Percentiles rank a stretch among this genome's conserved stretches.
Evolutionary conservation across 2,888 invertebrate species (phyloP).

Genomic region (Scaptomyza tumidula): DNA sequence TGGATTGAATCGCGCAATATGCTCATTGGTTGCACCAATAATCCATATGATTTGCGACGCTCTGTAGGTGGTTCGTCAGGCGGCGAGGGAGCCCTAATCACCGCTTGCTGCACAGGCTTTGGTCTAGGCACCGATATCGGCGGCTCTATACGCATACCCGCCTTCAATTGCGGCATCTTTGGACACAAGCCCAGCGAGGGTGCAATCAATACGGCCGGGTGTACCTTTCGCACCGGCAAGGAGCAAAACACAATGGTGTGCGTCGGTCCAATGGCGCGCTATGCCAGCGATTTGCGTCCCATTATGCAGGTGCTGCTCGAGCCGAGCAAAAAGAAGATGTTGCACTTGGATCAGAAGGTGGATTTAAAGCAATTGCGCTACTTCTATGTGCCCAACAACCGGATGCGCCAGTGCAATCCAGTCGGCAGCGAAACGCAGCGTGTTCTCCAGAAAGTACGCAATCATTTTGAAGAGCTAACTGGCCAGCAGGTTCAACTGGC

Average conservation of each 20-base stretch:
- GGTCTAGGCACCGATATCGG: constrained; percentile 97
- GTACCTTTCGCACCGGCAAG: constrained; percentile 89
- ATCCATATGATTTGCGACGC: constrained; percentile 94
- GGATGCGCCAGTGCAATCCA: constrained; percentile 90
- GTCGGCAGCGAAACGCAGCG: constrained; percentile 88
- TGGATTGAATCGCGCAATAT: constrained; percentile 96
- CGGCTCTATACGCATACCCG: constrained; percentile 96
- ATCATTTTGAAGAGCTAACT: constrained; percentile 84
- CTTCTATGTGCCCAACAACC: constrained; percentile 91
- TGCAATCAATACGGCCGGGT: constrained; percentile 86
- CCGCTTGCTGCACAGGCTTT: constrained; percentile 92
- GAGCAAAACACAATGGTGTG: constrained; percentile 91
- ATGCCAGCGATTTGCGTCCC: constrained; percentile 91
- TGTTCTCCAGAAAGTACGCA: constrained; percentile 86
- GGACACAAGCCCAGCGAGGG: constrained; percentile 91
- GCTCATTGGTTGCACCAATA: constrained; percentile 94
- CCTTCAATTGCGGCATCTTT: constrained; percentile 93
- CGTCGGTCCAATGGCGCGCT: constrained; percentile 92
- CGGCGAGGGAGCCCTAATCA: constrained; percentile 91
- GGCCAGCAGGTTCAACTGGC: constrained; percentile 78
- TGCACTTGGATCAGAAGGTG: constrained; percentile 87
- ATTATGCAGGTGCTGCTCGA: constrained; percentile 87
- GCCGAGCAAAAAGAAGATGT: constrained; percentile 85
- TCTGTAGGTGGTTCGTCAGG: constrained; percentile 97
- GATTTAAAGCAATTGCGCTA: constrained; percentile 89